Conservation (phyloP, 1,140 invertebrate species). For the Bombus turneri region DNA sequence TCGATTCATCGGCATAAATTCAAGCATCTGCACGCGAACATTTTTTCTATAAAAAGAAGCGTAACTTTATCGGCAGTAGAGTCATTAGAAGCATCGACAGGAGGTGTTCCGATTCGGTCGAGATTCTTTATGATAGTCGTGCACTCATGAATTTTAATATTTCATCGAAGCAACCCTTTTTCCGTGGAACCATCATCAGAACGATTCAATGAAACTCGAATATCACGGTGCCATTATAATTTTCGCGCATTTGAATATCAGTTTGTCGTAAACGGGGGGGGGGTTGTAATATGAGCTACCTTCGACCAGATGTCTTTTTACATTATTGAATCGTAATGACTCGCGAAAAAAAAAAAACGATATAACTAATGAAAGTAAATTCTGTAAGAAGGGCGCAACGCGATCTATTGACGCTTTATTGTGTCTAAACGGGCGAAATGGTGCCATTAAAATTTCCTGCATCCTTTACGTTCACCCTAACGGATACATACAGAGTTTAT, state of each 20-base stretch:
- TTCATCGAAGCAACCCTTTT: slow-evolving; percentile 67
- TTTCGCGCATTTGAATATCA: slow-evolving; percentile 61
- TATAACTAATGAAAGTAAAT: slow-evolving; percentile 34
- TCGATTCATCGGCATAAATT: not conserved
- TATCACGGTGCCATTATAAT: slow-evolving; percentile 71
- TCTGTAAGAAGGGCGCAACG: slow-evolving; percentile 64
- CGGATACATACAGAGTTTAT: slow-evolving; percentile 52
- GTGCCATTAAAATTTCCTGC: slow-evolving; percentile 74
- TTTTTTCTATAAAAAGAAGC: not conserved
- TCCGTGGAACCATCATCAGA: slow-evolving; percentile 44
- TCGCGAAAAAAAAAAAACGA: slow-evolving; percentile 67
- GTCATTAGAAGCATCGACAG: slow-evolving; percentile 33
- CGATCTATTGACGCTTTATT: slow-evolving; percentile 75
- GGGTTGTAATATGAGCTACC: slow-evolving; percentile 37
- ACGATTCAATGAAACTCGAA: slow-evolving; percentile 70
- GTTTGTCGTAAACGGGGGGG: not conserved
- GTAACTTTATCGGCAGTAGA: not conserved
- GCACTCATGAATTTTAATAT: slow-evolving; percentile 79
- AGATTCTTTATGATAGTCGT: not conserved
- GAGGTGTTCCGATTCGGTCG: slow-evolving; percentile 10
- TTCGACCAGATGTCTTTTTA: slow-evolving; percentile 58
- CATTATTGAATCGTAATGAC: slow-evolving; percentile 71
- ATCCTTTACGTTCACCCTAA: slow-evolving; percentile 41
- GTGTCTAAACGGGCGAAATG: slow-evolving; percentile 73
- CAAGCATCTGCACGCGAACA: slow-evolving; percentile 1